Evolutionary conservation across 2,797 vertebrate species (phyloP), one percentile per base, ranked within the genome.

Genomic region (Eurystomus glaucurus): DNA sequence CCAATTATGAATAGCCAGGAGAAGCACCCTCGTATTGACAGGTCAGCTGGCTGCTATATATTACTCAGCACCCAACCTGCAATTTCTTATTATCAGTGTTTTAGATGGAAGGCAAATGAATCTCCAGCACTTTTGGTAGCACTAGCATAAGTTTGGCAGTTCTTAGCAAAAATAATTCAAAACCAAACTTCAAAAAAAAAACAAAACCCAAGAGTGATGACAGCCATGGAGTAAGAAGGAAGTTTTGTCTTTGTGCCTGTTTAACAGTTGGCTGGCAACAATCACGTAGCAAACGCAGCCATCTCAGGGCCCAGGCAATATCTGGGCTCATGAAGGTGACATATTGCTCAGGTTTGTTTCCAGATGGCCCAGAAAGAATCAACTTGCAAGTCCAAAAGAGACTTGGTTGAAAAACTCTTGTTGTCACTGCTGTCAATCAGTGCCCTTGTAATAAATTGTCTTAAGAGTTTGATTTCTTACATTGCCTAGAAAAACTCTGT

Each of bases 291-390:
- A 95, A 86, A 86, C 11, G 4, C 62, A 76, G 90, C 26, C 62
- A 45, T 68, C 57, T 79, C 39, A 31, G 31, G 50, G 71, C 31
- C 46, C 62, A 80, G 64, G 65, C 69, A 77, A 68, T 71, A 64
- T 70, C 51, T 85, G 55, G 58, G 48, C 71, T 88, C 48, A 70
- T 7, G 60, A 35, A 85, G 51, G 88, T 80, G 60, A 52, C 78
- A 87, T 87, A 60, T 55, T 93, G 55, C 55, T 87, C 64, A 70
- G 39, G 66, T 92, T 95, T 85, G 61, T 46, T 95, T 94, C 89
- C 94, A 96, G 82, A 96, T 77, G 87, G 93, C 39, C 75, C 39
- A 82, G 68, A 85, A 87, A 89, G 52, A 84, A 79, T 58, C 23
- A 29, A 11, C 18, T 88, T 78, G 16, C 14, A 52, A 80, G 26